phyloP scores from a whole-genome alignment of 2,888 invertebrate genomes.

The Xylocampa areola region DNA sequence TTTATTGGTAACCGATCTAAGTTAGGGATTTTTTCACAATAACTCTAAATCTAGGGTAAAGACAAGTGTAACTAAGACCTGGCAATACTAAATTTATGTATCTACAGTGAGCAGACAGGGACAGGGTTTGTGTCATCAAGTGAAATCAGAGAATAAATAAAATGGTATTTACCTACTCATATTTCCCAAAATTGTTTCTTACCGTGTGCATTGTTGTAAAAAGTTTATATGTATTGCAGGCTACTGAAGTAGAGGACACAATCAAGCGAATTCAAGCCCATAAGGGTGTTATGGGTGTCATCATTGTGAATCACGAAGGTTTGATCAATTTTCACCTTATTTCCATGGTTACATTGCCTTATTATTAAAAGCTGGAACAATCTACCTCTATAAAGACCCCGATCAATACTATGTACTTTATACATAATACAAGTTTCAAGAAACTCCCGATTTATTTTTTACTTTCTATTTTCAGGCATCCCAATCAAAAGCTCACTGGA shows the following conservation, averaged over 20 bases:
- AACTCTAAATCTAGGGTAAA: too few relatives aligned
- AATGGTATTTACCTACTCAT: conserved; percentile 53
- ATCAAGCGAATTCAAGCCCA: conserved; percentile 99
- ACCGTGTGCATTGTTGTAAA: conserved; percentile 6
- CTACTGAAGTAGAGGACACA: conserved; percentile 98
- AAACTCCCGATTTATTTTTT: too few relatives aligned
- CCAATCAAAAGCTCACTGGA: conserved; percentile 98
- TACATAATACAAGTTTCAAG: too few relatives aligned
- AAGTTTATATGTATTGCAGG: conserved; percentile 78
- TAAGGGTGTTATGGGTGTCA: conserved; percentile 98
- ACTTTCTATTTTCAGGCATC: conserved; percentile 90
- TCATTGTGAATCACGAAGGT: conserved; percentile 99
- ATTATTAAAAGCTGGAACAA: conserved; percentile 22
- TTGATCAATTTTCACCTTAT: conserved; percentile 79
- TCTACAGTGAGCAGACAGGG: too few relatives aligned
- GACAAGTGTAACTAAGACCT: too few relatives aligned
- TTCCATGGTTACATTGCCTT: conserved; percentile 62
- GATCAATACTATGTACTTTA: conserved; percentile 25
- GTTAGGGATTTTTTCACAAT: too few relatives aligned
- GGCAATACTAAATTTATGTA: too few relatives aligned
- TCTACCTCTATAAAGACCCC: background rate
- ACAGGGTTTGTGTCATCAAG: conserved; percentile 44
- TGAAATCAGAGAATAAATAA: conserved; percentile 23
- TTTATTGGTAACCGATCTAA: too few relatives aligned
- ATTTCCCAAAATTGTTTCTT: background rate